Base-by-base conservation (phyloP, 2,113 vertebrate species). In the Uria lomvia region DNA sequence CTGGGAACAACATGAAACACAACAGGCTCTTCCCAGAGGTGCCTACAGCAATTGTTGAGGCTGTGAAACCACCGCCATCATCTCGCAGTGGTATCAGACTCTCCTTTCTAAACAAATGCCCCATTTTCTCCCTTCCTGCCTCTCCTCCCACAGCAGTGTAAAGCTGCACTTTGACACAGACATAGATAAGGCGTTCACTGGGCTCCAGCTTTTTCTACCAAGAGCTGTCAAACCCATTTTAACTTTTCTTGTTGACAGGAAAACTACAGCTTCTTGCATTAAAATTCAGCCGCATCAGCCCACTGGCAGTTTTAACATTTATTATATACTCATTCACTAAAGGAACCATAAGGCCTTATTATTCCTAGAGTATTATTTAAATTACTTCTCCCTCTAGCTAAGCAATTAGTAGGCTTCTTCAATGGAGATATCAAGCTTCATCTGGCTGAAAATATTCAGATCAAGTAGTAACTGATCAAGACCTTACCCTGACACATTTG, bases 1-100 rank as follows among this genome's bases (percentile, higher is more conserved):
- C 3, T 1, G 40, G 1, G 2, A 19, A 4, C 2, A 34, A 14
- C 6, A 8, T 2, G 27, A n/a, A 50, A 19, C 20, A 36, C 77
- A 50, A 50, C 58, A 72, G 45, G 45, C 55, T 66, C 27, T 0
- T 50, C 11, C 58, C 78, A 88, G 53, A 49, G 43, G 52, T 47
- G 56, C 60, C 56, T 8, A 72, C 5, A 67, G 50, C 24, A 78
- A 9, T 0, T 11, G 10, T 36, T 66, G 3, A 65, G 63, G 59
- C 42, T 79, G 26, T 8, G 29, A 49, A 65, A 60, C 42, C 2
- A 2, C 30, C 40, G 19, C 45, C 79, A 56, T 20, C 83, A n/a
- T 4, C 74, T 4, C 34, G 55, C 73, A 58, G n/a, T 0, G 29
- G 27, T 4, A 62, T 11, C n/a, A 88, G 56, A 62, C 22, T 49